Evolutionary conservation across 2,888 invertebrate genomes (phyloP).

Genomic region (Furcula furcula): DNA sequence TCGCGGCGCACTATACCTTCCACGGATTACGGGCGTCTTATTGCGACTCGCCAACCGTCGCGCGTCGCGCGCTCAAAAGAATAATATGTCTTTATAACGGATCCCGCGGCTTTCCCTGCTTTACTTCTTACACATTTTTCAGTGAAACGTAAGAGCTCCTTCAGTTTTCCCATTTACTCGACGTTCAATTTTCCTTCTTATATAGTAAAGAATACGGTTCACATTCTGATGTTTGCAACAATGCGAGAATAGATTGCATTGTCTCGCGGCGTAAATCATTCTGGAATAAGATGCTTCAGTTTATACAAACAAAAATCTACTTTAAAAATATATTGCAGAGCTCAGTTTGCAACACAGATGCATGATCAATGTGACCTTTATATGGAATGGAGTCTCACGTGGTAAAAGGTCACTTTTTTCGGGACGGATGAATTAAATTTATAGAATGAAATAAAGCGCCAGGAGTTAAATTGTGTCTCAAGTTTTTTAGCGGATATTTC

Average conservation of each 20-base stretch:
- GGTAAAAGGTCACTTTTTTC: constrained; percentile 59
- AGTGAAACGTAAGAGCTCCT: constrained; percentile 74
- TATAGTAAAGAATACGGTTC: constrained; percentile 10
- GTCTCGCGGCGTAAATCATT: constrained; percentile 73
- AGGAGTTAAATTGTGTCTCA: constrained; percentile 22
- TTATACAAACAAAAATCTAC: constrained; percentile 33
- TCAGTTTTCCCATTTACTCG: constrained; percentile 40
- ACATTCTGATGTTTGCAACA: constrained; percentile 17
- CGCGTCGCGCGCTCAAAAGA: constrained; percentile 74
- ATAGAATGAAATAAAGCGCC: constrained; percentile 35
- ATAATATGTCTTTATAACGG: constrained; percentile 80
- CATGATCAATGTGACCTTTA: constrained; percentile 26
- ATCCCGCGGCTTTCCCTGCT: constrained; percentile 73
- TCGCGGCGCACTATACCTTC: constrained; percentile 60
- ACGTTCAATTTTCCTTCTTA: constrained; percentile 34
- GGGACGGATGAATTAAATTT: constrained; percentile 62
- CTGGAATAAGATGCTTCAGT: constrained; percentile 52
- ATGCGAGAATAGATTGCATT: constrained; percentile 74
- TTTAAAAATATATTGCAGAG: constrained; percentile 22
- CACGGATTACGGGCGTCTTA: constrained; percentile 70
- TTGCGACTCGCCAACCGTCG: constrained; percentile 51
- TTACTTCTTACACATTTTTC: constrained; percentile 76
- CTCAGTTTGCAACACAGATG: constrained; percentile 21
- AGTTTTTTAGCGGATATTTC: too few relatives aligned
- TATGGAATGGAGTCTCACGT: constrained; percentile 43